These are phyloP conservation scores for Lepus timidus DNA, from an alignment of 2,113 vertebrate genomes.

Conservation along the genomic window DNA sequence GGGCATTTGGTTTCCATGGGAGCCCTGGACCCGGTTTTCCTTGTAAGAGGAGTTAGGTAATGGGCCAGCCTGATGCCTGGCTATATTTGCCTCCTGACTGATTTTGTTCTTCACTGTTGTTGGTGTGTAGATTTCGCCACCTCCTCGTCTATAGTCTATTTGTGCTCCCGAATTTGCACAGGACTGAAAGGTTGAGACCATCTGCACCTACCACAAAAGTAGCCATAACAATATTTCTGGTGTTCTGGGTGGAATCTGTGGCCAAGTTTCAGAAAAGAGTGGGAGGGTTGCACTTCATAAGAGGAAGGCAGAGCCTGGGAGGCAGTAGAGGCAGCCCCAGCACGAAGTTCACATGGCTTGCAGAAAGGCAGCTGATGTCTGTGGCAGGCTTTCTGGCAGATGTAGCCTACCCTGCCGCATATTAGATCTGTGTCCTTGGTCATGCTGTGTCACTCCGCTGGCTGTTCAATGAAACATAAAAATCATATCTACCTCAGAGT, in stretches of 20 bases:
- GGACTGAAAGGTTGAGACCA: background rate
- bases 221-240: background rate
- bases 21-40: background rate
- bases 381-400: background rate
- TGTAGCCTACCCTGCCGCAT: background rate
- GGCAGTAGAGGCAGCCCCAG: background rate
- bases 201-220: background rate
- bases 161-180: background rate
- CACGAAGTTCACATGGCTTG: background rate
- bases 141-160: background rate
- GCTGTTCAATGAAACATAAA: background rate
- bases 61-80: background rate
- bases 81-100: background rate
- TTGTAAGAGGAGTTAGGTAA: background rate
- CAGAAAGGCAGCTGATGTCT: background rate
- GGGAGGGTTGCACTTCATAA: background rate
- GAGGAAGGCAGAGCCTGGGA: background rate
- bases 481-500: background rate
- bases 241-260: background rate
- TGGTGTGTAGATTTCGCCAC: background rate
- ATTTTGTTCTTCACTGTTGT: background rate
- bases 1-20: background rate
- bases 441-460: constrained; percentile 1
- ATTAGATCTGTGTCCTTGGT: background rate
- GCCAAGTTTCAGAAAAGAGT: constrained; percentile 13